A percentile compares a stretch with the other conserved stretches of the same genome.
phyloP scores from a whole-genome alignment of 2,797 vertebrate genomes.

The Cephalopachus bancanus region DNA sequence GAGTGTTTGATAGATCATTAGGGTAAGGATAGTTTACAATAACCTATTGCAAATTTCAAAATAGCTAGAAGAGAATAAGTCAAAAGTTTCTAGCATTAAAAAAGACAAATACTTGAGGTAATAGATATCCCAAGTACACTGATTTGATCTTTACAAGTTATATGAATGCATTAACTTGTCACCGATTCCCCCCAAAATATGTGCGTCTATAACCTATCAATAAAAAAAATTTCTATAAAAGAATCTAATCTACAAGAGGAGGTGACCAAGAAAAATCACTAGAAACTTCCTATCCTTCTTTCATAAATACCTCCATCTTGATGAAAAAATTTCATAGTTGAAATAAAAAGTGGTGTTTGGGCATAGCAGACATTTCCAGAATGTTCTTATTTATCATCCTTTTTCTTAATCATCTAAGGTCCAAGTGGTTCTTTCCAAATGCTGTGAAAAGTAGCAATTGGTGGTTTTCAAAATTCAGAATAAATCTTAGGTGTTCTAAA shows the following conservation, averaged over 20 bases:
- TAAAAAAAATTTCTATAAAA: neutral
- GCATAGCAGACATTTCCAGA: neutral
- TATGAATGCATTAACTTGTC: neutral
- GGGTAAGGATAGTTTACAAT: neutral
- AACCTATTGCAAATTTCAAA: neutral
- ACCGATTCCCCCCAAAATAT: neutral
- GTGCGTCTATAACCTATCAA: neutral
- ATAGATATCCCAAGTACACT: neutral
- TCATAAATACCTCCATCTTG: neutral
- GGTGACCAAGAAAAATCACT: slow-evolving; percentile 4
- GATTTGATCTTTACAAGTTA: neutral
- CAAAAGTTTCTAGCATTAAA: neutral
- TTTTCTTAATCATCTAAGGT: neutral
- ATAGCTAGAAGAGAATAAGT: neutral
- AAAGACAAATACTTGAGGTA: neutral
- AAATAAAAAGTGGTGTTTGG: neutral
- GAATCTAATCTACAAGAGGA: neutral
- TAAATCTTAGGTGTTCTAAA: neutral
- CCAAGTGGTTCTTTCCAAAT: neutral
- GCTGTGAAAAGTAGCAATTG: neutral
- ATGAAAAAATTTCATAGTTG: neutral
- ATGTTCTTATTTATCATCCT: neutral
- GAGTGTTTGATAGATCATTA: neutral
- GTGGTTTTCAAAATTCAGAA: neutral
- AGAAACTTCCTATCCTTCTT: neutral